Conservation (phyloP, 1,140 invertebrate species). For the Callitettix versicolor region DNA sequence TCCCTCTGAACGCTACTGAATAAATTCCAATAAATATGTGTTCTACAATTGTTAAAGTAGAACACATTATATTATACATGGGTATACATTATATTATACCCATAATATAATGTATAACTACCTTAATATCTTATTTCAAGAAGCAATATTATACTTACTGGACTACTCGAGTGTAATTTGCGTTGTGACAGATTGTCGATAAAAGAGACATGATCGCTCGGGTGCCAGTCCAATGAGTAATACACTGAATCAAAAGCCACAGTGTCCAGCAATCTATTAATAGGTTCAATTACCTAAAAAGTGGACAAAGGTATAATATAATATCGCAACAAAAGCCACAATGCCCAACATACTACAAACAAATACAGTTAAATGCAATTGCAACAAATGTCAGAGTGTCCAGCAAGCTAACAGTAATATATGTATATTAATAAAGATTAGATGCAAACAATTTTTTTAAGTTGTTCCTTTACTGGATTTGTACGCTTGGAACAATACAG, state of each 20-base stretch:
- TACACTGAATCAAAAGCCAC: constrained; percentile 86
- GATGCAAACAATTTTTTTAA: too few relatives aligned
- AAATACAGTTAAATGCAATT: not conserved
- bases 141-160: constrained; percentile 35
- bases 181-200: constrained; percentile 75
- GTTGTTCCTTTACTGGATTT: too few relatives aligned
- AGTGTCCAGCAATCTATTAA: constrained; percentile 77
- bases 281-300: constrained; percentile 70
- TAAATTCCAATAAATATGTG: too few relatives aligned
- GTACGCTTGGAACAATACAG: too few relatives aligned
- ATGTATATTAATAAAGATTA: too few relatives aligned
- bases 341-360: not conserved
- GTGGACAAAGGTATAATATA: not conserved
- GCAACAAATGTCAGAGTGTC: not conserved
- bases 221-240: constrained; percentile 96
- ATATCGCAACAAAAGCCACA: not conserved
- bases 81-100: too few relatives aligned
- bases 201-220: constrained; percentile 91
- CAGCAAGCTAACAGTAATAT: not conserved
- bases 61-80: too few relatives aligned
- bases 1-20: too few relatives aligned
- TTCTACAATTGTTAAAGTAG: too few relatives aligned
- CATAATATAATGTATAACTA: too few relatives aligned
- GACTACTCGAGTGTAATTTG: constrained; percentile 54
- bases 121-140: too few relatives aligned